Evolutionary conservation across 2,888 invertebrate species (phyloP), one percentile per base, ranked within the genome.

Genomic region (Tiliacea aurago): DNA sequence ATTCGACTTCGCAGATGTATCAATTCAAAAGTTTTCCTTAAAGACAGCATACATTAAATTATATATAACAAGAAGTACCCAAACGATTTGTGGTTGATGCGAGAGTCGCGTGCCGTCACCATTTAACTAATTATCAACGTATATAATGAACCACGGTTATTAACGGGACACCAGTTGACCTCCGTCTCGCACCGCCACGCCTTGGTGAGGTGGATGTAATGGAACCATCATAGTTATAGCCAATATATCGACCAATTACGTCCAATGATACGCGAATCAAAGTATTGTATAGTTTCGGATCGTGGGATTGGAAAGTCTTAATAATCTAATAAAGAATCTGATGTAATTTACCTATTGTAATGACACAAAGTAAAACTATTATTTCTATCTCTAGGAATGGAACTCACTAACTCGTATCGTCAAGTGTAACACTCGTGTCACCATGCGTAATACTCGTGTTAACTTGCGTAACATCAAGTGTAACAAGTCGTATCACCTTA

Each of bases 81-180:
- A 62, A 45, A 62, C 43, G 49, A 56, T 62, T 45, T 18, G 33
- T 62, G 33, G 20, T 64, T 28, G 53, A 64, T 55, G 59, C 18
- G 53, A 59, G 10, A 41, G 63, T 76, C 33, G 59, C 76, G 71
- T 76, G 76, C 41, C 63, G 63, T 9, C 37, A 37, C 18, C 13
- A n/a, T 70, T 59, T 58, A 53, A 47, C 53, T 71, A 76, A 76
- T 77, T 68, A 73, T 65, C 45, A 7, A 47, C 20, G 59, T 49
- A 15, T 65, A 55, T 61, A 63, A 73, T 73, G 49, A 78, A 51
- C 20, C 28, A 7, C 13, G 1, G 53, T 49, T 59, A 73, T 61
- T 64, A 64, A 2, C 33, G 47, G 37, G 65, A 45, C 66, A 37
- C 23, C 58, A 43, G 49, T 4, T 49, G 69, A 69, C 74, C 78